Base-by-base conservation (phyloP, 2,888 invertebrate species). In the Merodon equestris region DNA sequence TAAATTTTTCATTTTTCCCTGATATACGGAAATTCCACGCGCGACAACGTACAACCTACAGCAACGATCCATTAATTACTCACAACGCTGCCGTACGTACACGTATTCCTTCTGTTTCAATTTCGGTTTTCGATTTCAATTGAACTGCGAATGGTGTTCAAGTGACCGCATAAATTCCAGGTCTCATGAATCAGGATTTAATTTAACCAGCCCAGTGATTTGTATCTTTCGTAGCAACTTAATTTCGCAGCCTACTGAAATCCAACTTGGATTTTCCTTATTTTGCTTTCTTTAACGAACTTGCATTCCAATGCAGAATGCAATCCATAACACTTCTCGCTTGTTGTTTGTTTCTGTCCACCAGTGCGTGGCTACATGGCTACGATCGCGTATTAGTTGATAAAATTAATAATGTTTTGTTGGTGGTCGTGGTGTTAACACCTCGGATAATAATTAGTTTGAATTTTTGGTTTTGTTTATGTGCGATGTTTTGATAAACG, bases 371-470 rank as follows among this genome's bases (percentile, higher is more conserved):
- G 17, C 40, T 58, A 36, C 34, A 45, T 44, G 77, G 61, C 58
- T 15, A 51, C 42, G 58, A 58, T 63, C 77, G 54, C 19, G 44
- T 58, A 57, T 63, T 66, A 68, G 68, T 34, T 47, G 63, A 58
- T 79, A 73, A n/a, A n/a, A 73, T 79, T 79, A 79, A 79, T 79
- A 79, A 79, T 73, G 57, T 67, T 68, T 68, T 73, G 77, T 72
- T 72, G 72, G 73, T 63, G 68, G 47, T 47, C 64, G 60, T 75
- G 74, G 74, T 81, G 79, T 81, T 74, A 74, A 70, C 79, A 81
- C 79, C 70, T 81, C 60, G 60, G 79, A 81, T 81, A 70, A 81
- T 81, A 74, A 81, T 81, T 81, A 74, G 58, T 81, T 74, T 60
- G 70, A 60, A 73, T 73, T 79, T 72, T 73, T 27, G 27, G n/a